A percentile compares a stretch with the other conserved stretches of the same genome.
These are phyloP conservation scores for Haliclona indistincta DNA, from an alignment of 37 sponge, comb jelly and placozoan species.

Conservation along the genomic window DNA sequence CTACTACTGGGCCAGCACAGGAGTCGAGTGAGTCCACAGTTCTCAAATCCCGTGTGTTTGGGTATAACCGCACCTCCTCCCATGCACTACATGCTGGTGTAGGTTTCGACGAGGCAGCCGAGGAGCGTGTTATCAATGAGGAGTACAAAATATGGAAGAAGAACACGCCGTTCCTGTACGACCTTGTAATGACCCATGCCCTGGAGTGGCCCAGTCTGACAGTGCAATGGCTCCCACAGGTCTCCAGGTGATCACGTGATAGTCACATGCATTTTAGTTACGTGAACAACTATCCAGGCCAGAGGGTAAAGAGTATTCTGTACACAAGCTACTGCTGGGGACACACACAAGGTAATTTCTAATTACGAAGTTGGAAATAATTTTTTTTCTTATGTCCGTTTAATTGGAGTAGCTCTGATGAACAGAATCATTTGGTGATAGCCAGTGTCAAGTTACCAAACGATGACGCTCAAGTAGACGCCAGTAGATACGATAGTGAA, in stretches of 20 bases:
- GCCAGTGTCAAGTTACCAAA: constrained; percentile 97
- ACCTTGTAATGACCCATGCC: constrained; percentile 95
- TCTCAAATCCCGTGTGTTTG: too few relatives aligned
- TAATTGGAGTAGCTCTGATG: constrained; percentile 95
- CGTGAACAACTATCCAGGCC: too few relatives aligned
- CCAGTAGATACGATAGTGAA: constrained; percentile 97
- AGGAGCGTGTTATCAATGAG: constrained; percentile 94
- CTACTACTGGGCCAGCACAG: too few relatives aligned
- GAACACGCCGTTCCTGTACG: constrained; percentile 99
- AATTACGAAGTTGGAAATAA: neutral
- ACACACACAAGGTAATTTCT: constrained; percentile 93
- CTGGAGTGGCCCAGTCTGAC: constrained; percentile 99
- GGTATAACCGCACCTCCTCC: too few relatives aligned
- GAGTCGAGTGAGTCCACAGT: too few relatives aligned
- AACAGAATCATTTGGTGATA: constrained; percentile 97
- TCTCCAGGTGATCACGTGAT: constrained; percentile 60
- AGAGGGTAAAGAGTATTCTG: constrained; percentile 94
- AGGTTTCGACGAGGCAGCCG: constrained; percentile 89
- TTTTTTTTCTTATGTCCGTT: neutral
- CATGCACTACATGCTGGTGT: too few relatives aligned
- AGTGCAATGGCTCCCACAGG: constrained; percentile 98
- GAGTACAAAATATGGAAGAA: constrained; percentile 99
- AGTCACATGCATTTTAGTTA: neutral
- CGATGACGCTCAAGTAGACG: constrained; percentile 97
- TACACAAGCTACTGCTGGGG: constrained; percentile 92